Base-by-base conservation (phyloP, 2,888 invertebrate species). In the Drosophila lacicola region DNA sequence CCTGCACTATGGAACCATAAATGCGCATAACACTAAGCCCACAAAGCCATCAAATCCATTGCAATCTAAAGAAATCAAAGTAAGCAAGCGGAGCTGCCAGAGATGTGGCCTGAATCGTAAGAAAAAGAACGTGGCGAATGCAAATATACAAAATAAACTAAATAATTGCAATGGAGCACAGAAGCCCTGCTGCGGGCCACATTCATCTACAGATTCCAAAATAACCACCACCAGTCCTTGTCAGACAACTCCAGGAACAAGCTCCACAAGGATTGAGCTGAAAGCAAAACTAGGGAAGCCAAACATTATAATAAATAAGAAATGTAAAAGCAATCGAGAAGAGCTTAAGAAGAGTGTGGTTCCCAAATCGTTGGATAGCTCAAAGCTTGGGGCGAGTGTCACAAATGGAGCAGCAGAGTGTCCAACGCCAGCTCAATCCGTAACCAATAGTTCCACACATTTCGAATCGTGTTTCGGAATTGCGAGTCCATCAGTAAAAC, bases 31-130 rank as follows among this genome's bases (percentile, higher is more conserved):
- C 4, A 11, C 14, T 5, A n/a, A 29, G 0, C 17, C 14, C 11
- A 9, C 9, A 10, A 36, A 21, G 3, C 10, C n/a, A 25, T 3
- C 33, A 1, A 9, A n/a, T 3, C 33, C 4, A 1, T 17, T 5
- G 8, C 13, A 29, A 4, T 14, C 33, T 3, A 45, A 17, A 2
- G 39, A 44, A 6, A 29, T 19, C 5, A 9, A 13, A 1, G 11
- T n/a, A n/a, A 39, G 13, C 8, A 58, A 51, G n/a, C 29, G 17
- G 1, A 45, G 34, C 36, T 75, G 75, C 37, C 44, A 39, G 10
- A 73, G 61, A 13, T 75, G 78, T 25, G 74, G 74, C 1, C 14
- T 67, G 2, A 37, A 29, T 8, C 62, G 67, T 1, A 10, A 8
- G 6, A 51, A 3, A 2, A 36, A 9, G 17, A 25, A 1, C 3